A percentile compares a stretch with the other conserved stretches of the same genome.
Evolutionary conservation across 1,140 invertebrate species (phyloP).

Genomic region (Nasonia vitripennis): DNA sequence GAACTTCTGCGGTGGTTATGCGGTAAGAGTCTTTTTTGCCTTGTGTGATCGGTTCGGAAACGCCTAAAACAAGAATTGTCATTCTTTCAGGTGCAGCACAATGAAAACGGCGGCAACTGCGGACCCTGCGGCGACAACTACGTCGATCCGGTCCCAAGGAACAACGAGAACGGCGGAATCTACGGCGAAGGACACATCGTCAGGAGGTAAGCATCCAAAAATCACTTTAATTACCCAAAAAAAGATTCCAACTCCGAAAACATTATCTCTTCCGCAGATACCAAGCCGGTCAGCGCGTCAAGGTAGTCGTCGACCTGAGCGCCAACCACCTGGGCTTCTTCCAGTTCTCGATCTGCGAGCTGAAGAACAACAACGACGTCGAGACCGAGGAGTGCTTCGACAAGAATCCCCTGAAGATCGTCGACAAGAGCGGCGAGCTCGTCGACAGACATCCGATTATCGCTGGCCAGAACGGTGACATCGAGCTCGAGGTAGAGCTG

Average conservation of each 20-base stretch:
- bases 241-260: not conserved
- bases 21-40: slow-evolving; percentile 61
- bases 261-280: slow-evolving; percentile 53
- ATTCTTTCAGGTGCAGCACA: not conserved
- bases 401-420: slow-evolving; percentile 77
- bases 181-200: slow-evolving; percentile 77
- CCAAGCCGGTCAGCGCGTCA: slow-evolving; percentile 54
- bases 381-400: slow-evolving; percentile 80
- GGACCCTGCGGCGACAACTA: slow-evolving; percentile 78
- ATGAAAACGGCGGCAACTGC: slow-evolving; percentile 73
- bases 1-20: slow-evolving; percentile 79
- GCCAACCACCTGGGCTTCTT: slow-evolving; percentile 83
- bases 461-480: slow-evolving; percentile 27
- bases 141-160: slow-evolving; percentile 71
- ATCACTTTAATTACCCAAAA: not conserved
- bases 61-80: not conserved
- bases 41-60: not conserved
- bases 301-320: slow-evolving; percentile 82
- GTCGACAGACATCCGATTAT: slow-evolving; percentile 55
- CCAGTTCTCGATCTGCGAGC: slow-evolving; percentile 77
- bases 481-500: slow-evolving; percentile 45
- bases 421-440: slow-evolving; percentile 68
- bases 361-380: slow-evolving; percentile 68
- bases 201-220: slow-evolving; percentile 52
- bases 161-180: slow-evolving; percentile 78